Evolutionary conservation across 64 coral and sea anemone genomes (phyloP).

Genomic region (Pocillopora verrucosa): DNA sequence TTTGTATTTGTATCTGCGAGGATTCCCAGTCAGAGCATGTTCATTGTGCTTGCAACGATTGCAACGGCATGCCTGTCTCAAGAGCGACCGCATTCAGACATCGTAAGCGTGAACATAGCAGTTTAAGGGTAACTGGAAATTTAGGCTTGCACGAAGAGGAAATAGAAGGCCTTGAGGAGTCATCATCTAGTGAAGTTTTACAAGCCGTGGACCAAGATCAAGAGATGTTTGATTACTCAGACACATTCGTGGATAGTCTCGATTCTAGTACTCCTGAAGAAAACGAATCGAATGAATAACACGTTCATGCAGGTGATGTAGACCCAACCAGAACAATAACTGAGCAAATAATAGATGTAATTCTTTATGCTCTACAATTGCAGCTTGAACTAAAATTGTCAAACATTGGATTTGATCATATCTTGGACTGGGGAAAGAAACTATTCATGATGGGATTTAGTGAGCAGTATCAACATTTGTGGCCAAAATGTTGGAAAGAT

Average conservation of each 20-base stretch:
- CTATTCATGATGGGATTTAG: slow-evolving; percentile 36
- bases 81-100: slow-evolving; percentile 53
- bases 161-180: neutral
- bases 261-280: slow-evolving; percentile 3
- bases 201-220: neutral
- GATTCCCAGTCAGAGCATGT: slow-evolving; percentile 1
- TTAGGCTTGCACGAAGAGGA: neutral
- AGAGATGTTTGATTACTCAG: neutral
- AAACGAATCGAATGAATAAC: neutral
- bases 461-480: slow-evolving; percentile 22
- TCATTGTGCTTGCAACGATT: no score
- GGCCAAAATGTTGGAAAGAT: slow-evolving; percentile 49
- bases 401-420: slow-evolving; percentile 59
- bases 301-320: neutral
- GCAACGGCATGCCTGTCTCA: no score
- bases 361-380: slow-evolving; percentile 38
- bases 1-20: slow-evolving; percentile 41
- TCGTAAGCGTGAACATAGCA: neutral
- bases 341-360: slow-evolving; percentile 35
- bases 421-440: slow-evolving; percentile 50
- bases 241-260: neutral
- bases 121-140: neutral
- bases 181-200: neutral
- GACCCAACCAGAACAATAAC: neutral
- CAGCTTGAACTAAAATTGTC: slow-evolving; percentile 51